A percentile compares a stretch with the other conserved stretches of the same genome.
Conservation (phyloP, 2,113 vertebrate genomes). For the Rhabdornis inornatus region DNA sequence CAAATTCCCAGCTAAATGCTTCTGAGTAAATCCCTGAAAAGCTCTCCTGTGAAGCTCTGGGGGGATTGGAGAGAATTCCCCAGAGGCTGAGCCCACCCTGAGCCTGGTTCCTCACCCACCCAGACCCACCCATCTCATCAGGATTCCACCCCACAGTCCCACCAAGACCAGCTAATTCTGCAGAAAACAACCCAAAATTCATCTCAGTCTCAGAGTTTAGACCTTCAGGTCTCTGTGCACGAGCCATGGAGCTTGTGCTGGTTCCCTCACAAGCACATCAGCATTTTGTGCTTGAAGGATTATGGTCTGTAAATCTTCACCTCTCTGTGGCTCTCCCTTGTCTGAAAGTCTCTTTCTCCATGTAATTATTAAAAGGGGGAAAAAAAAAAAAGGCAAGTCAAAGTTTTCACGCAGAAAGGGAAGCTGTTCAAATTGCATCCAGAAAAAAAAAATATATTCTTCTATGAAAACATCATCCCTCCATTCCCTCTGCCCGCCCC, state of each 20-base stretch:
- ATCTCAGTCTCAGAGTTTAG: neutral
- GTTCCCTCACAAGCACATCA: neutral
- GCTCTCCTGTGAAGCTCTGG: neutral
- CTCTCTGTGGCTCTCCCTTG: neutral
- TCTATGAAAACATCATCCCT: constrained; percentile 40
- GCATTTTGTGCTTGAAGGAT: neutral
- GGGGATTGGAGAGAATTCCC: neutral
- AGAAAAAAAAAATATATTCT: neutral
- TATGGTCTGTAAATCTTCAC: neutral
- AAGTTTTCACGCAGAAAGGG: constrained; percentile 21
- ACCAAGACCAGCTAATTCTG: neutral
- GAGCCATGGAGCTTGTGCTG: neutral
- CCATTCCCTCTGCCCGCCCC: neutral
- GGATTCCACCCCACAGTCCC: neutral
- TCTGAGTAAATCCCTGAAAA: neutral
- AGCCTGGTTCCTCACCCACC: neutral
- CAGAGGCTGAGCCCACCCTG: neutral
- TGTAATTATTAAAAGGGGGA: neutral
- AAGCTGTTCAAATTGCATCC: constrained; percentile 27
- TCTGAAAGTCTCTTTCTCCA: neutral
- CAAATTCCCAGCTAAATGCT: neutral
- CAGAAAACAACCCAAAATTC: neutral
- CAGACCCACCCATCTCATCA: neutral
- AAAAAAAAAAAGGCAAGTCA: neutral
- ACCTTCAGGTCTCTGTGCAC: neutral